These are phyloP conservation scores for Tachystola acroxantha DNA, from an alignment of 2,888 invertebrate genomes.

Conservation along the genomic window DNA sequence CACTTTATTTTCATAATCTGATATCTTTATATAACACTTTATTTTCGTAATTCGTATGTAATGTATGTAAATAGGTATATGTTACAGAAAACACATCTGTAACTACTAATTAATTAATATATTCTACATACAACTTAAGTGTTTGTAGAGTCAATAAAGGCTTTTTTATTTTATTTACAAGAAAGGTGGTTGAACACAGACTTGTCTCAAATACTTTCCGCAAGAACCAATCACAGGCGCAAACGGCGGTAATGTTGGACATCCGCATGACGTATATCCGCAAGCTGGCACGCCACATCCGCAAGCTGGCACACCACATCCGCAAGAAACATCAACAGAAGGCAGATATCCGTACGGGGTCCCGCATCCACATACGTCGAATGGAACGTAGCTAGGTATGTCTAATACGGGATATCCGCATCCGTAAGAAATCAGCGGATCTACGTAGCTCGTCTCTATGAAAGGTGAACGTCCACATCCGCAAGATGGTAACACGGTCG, in stretches of 20 bases:
- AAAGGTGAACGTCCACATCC: slow-evolving; percentile 11
- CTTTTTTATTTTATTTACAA: too few relatives aligned
- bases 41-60: too few relatives aligned
- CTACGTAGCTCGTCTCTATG: slow-evolving; percentile 1
- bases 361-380: slow-evolving; percentile 15
- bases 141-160: too few relatives aligned
- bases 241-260: slow-evolving; percentile 21
- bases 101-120: too few relatives aligned
- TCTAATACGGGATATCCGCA: slow-evolving; percentile 2
- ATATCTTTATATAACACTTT: too few relatives aligned
- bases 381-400: neutral
- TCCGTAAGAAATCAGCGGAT: slow-evolving; percentile 6
- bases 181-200: slow-evolving; percentile 50
- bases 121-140: too few relatives aligned
- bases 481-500: too few relatives aligned
- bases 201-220: slow-evolving; percentile 42
- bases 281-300: slow-evolving; percentile 2
- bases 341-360: neutral
- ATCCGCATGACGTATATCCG: slow-evolving; percentile 12
- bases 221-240: slow-evolving; percentile 25
- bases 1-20: too few relatives aligned
- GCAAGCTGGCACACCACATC: slow-evolving; percentile 11
- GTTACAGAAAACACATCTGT: too few relatives aligned
- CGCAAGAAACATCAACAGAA: slow-evolving; percentile 3
- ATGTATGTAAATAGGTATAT: too few relatives aligned